Base-by-base conservation (phyloP, 1,140 invertebrate species). In the Lutraria rhynchaena region DNA sequence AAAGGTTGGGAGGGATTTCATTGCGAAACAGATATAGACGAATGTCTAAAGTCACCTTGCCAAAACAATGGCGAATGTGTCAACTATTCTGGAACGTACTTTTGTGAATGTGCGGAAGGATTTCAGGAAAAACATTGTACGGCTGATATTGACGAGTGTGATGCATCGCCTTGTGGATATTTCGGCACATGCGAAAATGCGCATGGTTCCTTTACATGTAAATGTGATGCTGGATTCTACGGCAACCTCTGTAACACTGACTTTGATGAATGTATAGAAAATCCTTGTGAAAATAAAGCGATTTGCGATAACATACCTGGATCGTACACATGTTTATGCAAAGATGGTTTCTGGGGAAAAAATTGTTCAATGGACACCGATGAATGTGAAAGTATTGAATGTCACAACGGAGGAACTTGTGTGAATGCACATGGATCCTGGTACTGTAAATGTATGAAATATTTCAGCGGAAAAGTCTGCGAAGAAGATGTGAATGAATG, bases 401-500 rank as follows among this genome's bases (percentile, higher is more conserved):
- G 83, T 58, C 61, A 61, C 7, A 71, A 80, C 24, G 35, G 35
- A 15, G 78, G 78, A 29, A 31, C 29, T 1, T 81, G 78, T 60
- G 35, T 15, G 7, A 81, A 81, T 67, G 49, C 31, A 19, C 22
- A 65, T 53, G 60, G 58, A 3, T 57, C 60, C 4, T 81, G 44
- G 27, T 13, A 33, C 15, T 81, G 78, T 55, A 9, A 49, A 11
- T 81, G 78, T 65, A 7, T 37, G 7, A 11, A 61, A 17, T 67
- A 67, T 37, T 67, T 37, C 27, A 29, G 44, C 13, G 63, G 63
- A 31, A 19, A 53, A 60, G 22, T 37, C 65, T 60, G 57, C 22
- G 31, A 73, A 71, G 49, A 95, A 0, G 97, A 98, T 84, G 96
- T 98, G n/a, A 96, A 99, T 89, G 97, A 99, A 88, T 99, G 98